Percentiles rank a stretch among this genome's conserved stretches.
phyloP scores from a whole-genome alignment of 2,888 invertebrate species.

The Thymelicus sylvestris region DNA sequence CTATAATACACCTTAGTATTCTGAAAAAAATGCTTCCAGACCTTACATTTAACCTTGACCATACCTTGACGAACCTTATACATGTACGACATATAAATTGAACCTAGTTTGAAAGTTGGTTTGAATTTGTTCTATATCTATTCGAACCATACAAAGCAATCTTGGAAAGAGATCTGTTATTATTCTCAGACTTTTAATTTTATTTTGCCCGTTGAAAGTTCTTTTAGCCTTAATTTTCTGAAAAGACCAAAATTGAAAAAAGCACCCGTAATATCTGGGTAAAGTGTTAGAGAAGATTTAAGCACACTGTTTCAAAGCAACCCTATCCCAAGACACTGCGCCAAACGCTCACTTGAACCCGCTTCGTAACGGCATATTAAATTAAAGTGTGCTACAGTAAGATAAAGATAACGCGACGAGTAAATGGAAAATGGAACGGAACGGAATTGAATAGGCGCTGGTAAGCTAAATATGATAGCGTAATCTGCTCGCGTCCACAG shows the following conservation, averaged over 20 bases:
- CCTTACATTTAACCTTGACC: too few species aligned
- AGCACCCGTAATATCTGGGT: background rate
- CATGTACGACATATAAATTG: too few species aligned
- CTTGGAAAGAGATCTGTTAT: too few species aligned
- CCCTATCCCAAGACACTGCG: slow-evolving; percentile 45
- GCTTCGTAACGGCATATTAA: slow-evolving; percentile 69
- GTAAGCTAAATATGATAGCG: slow-evolving; percentile 33
- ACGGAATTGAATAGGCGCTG: slow-evolving; percentile 47
- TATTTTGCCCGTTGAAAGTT: too few species aligned
- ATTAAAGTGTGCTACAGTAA: slow-evolving; percentile 66
- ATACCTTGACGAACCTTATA: too few species aligned
- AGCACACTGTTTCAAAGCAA: slow-evolving; percentile 37
- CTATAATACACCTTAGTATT: too few species aligned
- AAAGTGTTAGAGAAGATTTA: slow-evolving; percentile 9
- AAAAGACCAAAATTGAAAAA: background rate
- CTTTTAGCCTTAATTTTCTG: background rate
- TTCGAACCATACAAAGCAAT: too few species aligned
- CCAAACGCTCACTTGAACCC: slow-evolving; percentile 57
- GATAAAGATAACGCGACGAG: slow-evolving; percentile 70
- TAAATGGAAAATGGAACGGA: slow-evolving; percentile 60
- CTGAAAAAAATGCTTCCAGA: too few species aligned
- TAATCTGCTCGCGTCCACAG: slow-evolving; percentile 20
- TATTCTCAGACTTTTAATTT: too few species aligned
- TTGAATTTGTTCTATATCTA: too few species aligned
- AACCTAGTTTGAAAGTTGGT: too few species aligned